These are phyloP conservation scores for Cossypha polioptera DNA, from an alignment of 2,797 vertebrate genomes.

Conservation along the genomic window DNA sequence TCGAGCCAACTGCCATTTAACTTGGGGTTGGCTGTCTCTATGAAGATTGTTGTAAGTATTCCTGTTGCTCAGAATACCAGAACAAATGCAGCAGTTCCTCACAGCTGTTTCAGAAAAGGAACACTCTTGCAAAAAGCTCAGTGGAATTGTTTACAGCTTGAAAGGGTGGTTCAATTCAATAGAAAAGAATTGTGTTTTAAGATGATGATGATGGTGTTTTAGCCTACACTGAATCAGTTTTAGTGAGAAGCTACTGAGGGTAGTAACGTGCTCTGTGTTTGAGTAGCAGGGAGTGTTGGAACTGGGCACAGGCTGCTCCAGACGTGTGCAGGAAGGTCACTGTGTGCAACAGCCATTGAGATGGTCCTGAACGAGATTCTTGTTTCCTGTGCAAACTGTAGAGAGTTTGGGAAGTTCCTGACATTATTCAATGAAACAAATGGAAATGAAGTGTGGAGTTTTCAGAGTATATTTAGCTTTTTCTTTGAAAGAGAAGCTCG, in stretches of 20 bases:
- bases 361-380: not conserved
- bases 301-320: not conserved
- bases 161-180: not conserved
- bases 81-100: not conserved
- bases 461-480: not conserved
- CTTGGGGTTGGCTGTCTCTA: not conserved
- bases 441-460: not conserved
- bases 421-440: not conserved
- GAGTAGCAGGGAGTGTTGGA: not conserved
- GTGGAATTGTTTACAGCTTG: not conserved
- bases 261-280: not conserved
- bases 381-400: not conserved
- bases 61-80: not conserved
- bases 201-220: not conserved
- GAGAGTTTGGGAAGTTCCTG: not conserved
- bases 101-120: not conserved
- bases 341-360: not conserved
- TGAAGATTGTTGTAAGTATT: not conserved
- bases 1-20: not conserved
- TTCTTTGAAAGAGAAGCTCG: not conserved
- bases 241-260: not conserved
- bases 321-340: rapidly evolving
- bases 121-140: not conserved
- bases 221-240: rapidly evolving
- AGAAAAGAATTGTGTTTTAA: not conserved